Evolutionary conservation across 1,140 invertebrate species (phyloP).

Genomic region (Goniozus legneri): DNA sequence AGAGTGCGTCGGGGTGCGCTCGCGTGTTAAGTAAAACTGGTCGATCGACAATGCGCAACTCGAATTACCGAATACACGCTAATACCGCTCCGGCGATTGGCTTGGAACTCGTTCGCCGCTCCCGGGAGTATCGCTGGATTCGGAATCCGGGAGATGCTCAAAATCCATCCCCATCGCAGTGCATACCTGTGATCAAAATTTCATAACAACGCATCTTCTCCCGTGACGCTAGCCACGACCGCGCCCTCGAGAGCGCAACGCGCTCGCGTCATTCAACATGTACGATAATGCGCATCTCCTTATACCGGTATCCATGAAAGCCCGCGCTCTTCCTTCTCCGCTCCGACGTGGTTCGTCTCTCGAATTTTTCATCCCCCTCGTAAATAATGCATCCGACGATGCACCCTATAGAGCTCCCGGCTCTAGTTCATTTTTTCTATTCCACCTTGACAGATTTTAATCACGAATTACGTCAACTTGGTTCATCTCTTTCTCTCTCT

Average conservation of each 20-base stretch:
- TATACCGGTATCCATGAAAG: constrained; percentile 27
- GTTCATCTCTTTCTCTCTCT: neutral
- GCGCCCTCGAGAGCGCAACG: neutral
- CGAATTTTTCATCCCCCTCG: constrained; percentile 30
- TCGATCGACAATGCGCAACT: too few relatives aligned
- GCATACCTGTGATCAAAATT: constrained; percentile 32
- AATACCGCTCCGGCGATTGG: too few relatives aligned
- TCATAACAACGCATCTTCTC: constrained; percentile 22
- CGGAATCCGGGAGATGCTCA: too few relatives aligned
- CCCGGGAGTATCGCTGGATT: too few relatives aligned
- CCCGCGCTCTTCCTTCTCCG: constrained; percentile 3
- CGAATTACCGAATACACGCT: too few relatives aligned
- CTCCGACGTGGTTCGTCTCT: constrained; percentile 14
- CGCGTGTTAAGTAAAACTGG: too few relatives aligned
- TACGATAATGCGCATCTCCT: constrained; percentile 40
- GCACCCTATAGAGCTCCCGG: constrained; percentile 19
- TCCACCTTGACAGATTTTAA: too few relatives aligned
- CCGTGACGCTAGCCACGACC: neutral
- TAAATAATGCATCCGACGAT: constrained; percentile 32
- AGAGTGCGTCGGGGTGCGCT: too few relatives aligned
- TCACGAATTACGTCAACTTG: too few relatives aligned
- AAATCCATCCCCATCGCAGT: too few relatives aligned
- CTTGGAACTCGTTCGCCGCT: too few relatives aligned
- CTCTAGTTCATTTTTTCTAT: neutral
- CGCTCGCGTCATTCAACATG: constrained; percentile 28